These are phyloP conservation scores for Pteromalus puparum DNA, from an alignment of 1,140 invertebrate genomes.

Conservation along the genomic window DNA sequence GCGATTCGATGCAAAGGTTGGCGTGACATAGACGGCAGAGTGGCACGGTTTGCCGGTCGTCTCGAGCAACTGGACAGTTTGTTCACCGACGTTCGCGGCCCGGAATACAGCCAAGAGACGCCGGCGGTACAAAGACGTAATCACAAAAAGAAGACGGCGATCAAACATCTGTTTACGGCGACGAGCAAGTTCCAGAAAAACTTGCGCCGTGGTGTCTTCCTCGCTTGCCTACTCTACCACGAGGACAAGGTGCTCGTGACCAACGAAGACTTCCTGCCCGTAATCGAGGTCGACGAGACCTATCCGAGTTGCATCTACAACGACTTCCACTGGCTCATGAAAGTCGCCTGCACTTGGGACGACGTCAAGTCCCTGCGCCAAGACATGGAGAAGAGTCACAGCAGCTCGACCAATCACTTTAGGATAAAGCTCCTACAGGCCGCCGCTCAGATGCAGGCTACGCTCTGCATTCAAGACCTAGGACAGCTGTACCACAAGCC, in stretches of 20 bases:
- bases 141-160: slow-evolving; percentile 91
- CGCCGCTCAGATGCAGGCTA: slow-evolving; percentile 94
- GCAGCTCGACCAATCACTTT: slow-evolving; percentile 91
- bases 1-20: slow-evolving; percentile 77
- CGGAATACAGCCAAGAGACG: slow-evolving; percentile 78
- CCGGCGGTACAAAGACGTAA: slow-evolving; percentile 79
- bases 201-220: slow-evolving; percentile 92
- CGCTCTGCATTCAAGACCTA: slow-evolving; percentile 92
- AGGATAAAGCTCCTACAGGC: slow-evolving; percentile 94
- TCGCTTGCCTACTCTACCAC: slow-evolving; percentile 94
- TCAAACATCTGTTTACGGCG: slow-evolving; percentile 95
- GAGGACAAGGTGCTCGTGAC: slow-evolving; percentile 97
- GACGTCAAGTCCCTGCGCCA: slow-evolving; percentile 92
- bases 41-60: slow-evolving; percentile 82
- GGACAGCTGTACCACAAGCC: slow-evolving; percentile 95
- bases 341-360: slow-evolving; percentile 97
- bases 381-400: slow-evolving; percentile 95
- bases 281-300: slow-evolving; percentile 97
- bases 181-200: slow-evolving; percentile 97
- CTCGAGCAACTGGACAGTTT: slow-evolving; percentile 84
- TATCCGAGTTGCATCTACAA: slow-evolving; percentile 92
- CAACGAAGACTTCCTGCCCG: slow-evolving; percentile 96
- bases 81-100: slow-evolving; percentile 82
- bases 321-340: slow-evolving; percentile 98
- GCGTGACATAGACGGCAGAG: slow-evolving; percentile 85